Conservation (phyloP, 2,888 invertebrate genomes). For the Bimastos eiseni region DNA sequence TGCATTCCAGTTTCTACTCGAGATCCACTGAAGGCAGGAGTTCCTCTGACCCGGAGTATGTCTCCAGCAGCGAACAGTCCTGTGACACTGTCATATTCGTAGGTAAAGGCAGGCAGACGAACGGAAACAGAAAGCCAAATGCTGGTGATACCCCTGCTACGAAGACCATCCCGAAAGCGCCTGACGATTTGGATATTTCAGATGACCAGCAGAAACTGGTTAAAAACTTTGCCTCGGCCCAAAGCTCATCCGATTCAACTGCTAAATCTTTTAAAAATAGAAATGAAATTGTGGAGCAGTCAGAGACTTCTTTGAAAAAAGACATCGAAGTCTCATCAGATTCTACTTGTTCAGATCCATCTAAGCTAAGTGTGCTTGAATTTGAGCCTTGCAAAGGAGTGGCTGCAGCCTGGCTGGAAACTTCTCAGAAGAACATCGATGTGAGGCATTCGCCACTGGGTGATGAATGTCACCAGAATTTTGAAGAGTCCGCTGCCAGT, state of each 20-base stretch:
- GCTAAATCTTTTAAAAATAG: background rate
- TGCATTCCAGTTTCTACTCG: conserved; percentile 45
- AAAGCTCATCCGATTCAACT: background rate
- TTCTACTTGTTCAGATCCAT: background rate
- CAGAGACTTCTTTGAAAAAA: background rate
- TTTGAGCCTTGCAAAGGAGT: background rate
- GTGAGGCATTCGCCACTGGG: background rate
- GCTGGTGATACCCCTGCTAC: conserved; percentile 2
- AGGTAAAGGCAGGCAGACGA: conserved; percentile 56
- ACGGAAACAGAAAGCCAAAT: background rate
- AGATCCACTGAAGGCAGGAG: conserved; percentile 64
- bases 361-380: background rate
- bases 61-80: conserved; percentile 93
- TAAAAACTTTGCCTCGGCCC: background rate
- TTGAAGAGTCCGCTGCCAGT: background rate
- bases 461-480: conserved; percentile 13
- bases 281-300: background rate
- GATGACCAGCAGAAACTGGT: background rate
- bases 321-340: background rate
- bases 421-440: background rate
- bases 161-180: background rate
- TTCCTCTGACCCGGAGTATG: conserved; percentile 65
- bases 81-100: conserved; percentile 95
- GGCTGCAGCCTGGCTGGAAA: background rate
- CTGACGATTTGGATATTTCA: background rate